These are phyloP conservation scores for Apeltes quadracus DNA, from an alignment of 2,113 vertebrate genomes.

Conservation along the genomic window DNA sequence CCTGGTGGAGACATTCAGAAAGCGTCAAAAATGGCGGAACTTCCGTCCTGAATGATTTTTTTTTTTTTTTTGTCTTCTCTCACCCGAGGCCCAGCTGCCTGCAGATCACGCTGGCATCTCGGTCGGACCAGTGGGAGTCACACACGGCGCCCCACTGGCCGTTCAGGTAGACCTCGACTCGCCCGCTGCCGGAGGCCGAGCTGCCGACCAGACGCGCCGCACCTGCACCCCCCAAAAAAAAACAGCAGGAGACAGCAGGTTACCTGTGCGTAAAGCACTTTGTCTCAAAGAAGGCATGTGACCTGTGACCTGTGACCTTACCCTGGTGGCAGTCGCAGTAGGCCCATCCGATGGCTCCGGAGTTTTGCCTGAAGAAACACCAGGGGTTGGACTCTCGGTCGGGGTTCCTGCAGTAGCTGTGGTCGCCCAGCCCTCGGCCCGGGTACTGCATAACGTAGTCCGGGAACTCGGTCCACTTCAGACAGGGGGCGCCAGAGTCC, in stretches of 20 bases:
- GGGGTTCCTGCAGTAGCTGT: conserved; percentile 91
- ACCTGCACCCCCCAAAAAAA: conserved; percentile 65
- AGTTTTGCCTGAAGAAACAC: conserved; percentile 91
- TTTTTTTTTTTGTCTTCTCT: background rate
- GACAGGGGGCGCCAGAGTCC: conserved; percentile 84
- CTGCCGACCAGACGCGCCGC: conserved; percentile 84
- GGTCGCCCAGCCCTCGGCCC: conserved; percentile 86
- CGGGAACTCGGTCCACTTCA: conserved; percentile 90
- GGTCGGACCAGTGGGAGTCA: conserved; percentile 86
- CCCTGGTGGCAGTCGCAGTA: conserved; percentile 92
- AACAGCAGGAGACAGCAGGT: background rate
- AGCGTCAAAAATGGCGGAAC: background rate
- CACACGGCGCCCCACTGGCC: conserved; percentile 90
- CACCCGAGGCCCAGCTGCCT: conserved; percentile 89
- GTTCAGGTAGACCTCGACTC: conserved; percentile 85
- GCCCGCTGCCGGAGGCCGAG: conserved; percentile 66
- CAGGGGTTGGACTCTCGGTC: conserved; percentile 87
- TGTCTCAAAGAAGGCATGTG: too few relatives aligned
- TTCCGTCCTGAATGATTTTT: too few relatives aligned
- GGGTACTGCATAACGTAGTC: conserved; percentile 93
- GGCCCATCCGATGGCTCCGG: conserved; percentile 88
- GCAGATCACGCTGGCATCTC: conserved; percentile 90
- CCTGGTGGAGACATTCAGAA: conserved; percentile 60
- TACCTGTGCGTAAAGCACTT: too few relatives aligned
- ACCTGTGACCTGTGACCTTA: conserved; percentile 46